These are phyloP conservation scores for Fabriciana adippe DNA, from an alignment of 2,888 invertebrate species.

Conservation along the genomic window DNA sequence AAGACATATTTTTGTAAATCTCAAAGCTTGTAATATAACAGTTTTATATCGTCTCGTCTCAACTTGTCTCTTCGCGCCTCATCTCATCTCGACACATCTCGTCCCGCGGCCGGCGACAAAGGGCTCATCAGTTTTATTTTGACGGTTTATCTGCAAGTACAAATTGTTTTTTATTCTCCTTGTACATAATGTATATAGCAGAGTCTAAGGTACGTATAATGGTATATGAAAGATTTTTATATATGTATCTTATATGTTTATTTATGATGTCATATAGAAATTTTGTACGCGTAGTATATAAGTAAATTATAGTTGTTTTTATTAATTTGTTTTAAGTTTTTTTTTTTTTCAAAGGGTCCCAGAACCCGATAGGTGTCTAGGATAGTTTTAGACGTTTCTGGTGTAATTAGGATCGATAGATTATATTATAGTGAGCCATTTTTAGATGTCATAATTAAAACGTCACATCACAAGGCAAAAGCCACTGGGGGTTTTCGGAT, in stretches of 20 bases:
- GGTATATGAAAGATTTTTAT: constrained; percentile 61
- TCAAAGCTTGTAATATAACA: constrained; percentile 63
- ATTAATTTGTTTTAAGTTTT: constrained; percentile 51
- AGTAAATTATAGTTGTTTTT: constrained; percentile 81
- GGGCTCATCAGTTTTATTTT: constrained; percentile 13
- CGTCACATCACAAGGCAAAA: constrained; percentile 53
- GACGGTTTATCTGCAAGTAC: constrained; percentile 78
- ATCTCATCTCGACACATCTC: constrained; percentile 3
- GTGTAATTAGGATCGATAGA: constrained; percentile 57
- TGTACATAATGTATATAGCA: constrained; percentile 82
- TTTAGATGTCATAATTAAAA: constrained; percentile 61
- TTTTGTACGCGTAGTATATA: constrained; percentile 80
- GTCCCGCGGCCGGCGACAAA: constrained; percentile 40
- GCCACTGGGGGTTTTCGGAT: constrained; percentile 24
- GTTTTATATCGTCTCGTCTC: constrained; percentile 46
- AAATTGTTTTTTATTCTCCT: constrained; percentile 82
- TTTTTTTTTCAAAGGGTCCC: constrained; percentile 59
- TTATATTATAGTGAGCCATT: constrained; percentile 57
- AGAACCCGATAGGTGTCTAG: constrained; percentile 55
- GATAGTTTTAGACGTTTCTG: constrained; percentile 57
- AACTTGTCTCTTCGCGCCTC: constrained; percentile 44
- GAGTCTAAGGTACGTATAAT: constrained; percentile 70
- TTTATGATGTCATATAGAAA: constrained; percentile 71
- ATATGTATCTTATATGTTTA: constrained; percentile 77
- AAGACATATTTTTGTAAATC: constrained; percentile 69